These are phyloP conservation scores for Tiliacea citrago DNA, from an alignment of 2,888 invertebrate species.

Conservation along the genomic window DNA sequence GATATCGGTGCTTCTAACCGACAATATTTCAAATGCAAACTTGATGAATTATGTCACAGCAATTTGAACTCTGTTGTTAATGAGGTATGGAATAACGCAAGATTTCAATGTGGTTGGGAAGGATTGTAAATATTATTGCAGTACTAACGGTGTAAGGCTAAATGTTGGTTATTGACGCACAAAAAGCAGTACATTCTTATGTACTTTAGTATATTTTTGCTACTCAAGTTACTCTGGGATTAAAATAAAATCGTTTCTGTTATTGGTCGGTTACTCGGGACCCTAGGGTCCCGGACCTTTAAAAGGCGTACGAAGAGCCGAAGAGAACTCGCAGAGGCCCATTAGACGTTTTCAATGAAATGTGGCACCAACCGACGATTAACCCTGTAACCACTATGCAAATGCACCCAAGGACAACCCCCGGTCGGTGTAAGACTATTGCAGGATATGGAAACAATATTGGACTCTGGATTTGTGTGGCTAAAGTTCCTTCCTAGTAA, in stretches of 20 bases:
- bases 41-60: conserved; percentile 4
- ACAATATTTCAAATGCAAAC: conserved; percentile 25
- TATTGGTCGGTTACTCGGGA: too few relatives aligned
- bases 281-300: too few relatives aligned
- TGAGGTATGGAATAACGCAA: background rate
- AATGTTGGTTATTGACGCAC: conserved; percentile 16
- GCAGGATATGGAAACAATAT: too few relatives aligned
- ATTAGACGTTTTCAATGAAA: too few relatives aligned
- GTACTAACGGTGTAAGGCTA: conserved; percentile 1
- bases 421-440: too few relatives aligned
- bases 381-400: too few relatives aligned
- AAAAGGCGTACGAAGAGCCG: too few relatives aligned
- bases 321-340: too few relatives aligned
- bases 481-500: too few relatives aligned
- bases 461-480: too few relatives aligned
- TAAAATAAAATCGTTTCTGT: background rate
- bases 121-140: conserved; percentile 25
- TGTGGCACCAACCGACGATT: too few relatives aligned
- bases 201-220: background rate
- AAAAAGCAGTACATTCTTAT: background rate
- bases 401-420: too few relatives aligned
- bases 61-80: conserved; percentile 41
- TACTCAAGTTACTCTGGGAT: background rate
- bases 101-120: background rate
- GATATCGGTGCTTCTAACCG: conserved; percentile 46